phyloP scores from a whole-genome alignment of 2,888 invertebrate species.

The Aspidiotus destructor region DNA sequence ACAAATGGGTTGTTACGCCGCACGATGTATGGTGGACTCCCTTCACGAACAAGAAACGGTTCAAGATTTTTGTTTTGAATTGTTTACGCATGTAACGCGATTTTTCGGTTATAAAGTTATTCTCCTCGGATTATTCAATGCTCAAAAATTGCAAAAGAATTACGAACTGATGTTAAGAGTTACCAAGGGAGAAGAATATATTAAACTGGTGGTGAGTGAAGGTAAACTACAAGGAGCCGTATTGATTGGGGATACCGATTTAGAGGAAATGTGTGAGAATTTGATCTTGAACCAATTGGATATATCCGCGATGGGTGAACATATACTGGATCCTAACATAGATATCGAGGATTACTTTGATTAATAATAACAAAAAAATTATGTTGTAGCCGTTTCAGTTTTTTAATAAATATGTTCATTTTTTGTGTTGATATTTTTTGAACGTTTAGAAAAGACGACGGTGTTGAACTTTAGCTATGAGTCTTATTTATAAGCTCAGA shows the following conservation, averaged over 20 bases:
- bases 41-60: slow-evolving; percentile 54
- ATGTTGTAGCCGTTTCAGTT: too few relatives aligned
- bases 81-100: slow-evolving; percentile 91
- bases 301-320: slow-evolving; percentile 75
- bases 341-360: slow-evolving; percentile 99
- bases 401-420: too few relatives aligned
- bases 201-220: slow-evolving; percentile 72
- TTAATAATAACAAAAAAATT: slow-evolving; percentile 43
- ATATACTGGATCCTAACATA: slow-evolving; percentile 86
- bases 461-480: too few relatives aligned
- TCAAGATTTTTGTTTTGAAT: slow-evolving; percentile 93
- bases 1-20: slow-evolving; percentile 93
- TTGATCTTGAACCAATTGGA: slow-evolving; percentile 90
- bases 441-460: too few relatives aligned
- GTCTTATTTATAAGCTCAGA: too few relatives aligned
- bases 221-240: slow-evolving; percentile 85
- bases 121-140: slow-evolving; percentile 84
- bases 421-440: too few relatives aligned
- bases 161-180: slow-evolving; percentile 79
- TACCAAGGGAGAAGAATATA: slow-evolving; percentile 68
- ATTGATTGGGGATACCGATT: slow-evolving; percentile 89
- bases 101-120: slow-evolving; percentile 92
- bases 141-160: slow-evolving; percentile 63
- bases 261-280: slow-evolving; percentile 98
- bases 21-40: slow-evolving; percentile 70